These are phyloP conservation scores for Zophobas atratus DNA, from an alignment of 1,140 invertebrate genomes.

Conservation along the genomic window DNA sequence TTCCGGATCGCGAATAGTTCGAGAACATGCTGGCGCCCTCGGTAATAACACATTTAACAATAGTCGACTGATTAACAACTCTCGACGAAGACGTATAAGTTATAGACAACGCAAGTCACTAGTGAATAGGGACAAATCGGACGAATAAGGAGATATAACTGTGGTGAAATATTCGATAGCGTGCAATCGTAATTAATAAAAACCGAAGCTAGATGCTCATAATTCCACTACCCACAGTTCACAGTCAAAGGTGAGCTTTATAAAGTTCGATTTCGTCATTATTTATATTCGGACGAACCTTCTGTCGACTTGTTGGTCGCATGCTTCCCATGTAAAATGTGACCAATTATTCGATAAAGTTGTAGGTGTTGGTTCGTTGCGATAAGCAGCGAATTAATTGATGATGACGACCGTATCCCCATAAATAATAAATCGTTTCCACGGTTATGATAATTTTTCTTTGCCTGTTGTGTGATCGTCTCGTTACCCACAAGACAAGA, in stretches of 20 bases:
- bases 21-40: too few species aligned
- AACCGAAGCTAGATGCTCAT: too few species aligned
- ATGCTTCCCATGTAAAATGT: conserved; percentile 1
- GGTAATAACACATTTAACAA: too few species aligned
- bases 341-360: conserved; percentile 17
- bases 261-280: not conserved
- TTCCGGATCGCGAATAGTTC: too few species aligned
- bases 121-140: too few species aligned
- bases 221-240: not conserved
- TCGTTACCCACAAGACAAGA: not conserved
- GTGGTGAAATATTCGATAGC: too few species aligned
- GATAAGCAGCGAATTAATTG: conserved; percentile 29
- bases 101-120: too few species aligned
- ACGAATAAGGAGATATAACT: too few species aligned
- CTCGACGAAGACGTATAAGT: too few species aligned
- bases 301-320: not conserved
- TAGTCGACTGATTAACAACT: too few species aligned
- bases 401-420: conserved; percentile 15
- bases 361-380: conserved; percentile 16
- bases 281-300: not conserved
- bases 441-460: conserved; percentile 17
- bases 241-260: not conserved
- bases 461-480: not conserved
- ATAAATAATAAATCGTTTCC: conserved; percentile 16
- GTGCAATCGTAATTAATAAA: too few species aligned